Evolutionary conservation across 2,797 vertebrate genomes (phyloP).

Genomic region (Sebastolobus alascanus): DNA sequence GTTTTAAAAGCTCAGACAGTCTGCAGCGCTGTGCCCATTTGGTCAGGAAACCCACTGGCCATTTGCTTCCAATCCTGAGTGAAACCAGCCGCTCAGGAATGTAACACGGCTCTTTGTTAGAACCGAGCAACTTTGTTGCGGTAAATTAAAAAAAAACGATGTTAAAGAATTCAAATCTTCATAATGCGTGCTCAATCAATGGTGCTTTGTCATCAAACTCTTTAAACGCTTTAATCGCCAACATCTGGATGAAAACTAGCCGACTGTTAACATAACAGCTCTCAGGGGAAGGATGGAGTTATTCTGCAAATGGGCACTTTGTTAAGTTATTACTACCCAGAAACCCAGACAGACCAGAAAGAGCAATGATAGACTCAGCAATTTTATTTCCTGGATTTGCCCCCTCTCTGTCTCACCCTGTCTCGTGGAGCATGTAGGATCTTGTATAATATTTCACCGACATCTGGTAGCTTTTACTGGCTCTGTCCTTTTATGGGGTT

Average conservation of each 20-base stretch:
- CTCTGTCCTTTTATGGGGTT: constrained; percentile 70
- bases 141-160: constrained; percentile 25
- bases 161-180: constrained; percentile 40
- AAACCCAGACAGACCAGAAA: constrained; percentile 70
- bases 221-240: constrained; percentile 34
- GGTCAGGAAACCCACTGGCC: constrained; percentile 67
- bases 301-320: constrained; percentile 69
- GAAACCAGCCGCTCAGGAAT: constrained; percentile 65
- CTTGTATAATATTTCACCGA: constrained; percentile 80
- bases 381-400: constrained; percentile 78
- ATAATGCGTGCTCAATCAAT: constrained; percentile 41
- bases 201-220: constrained; percentile 59
- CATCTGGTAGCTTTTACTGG: constrained; percentile 82
- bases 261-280: constrained; percentile 56
- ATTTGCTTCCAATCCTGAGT: constrained; percentile 70
- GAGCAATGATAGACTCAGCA: constrained; percentile 70
- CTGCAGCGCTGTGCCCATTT: constrained; percentile 62
- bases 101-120: constrained; percentile 50
- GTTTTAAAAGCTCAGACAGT: constrained; percentile 23
- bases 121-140: constrained; percentile 30
- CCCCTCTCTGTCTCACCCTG: constrained; percentile 58
- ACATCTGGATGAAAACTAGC: constrained; percentile 67
- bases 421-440: constrained; percentile 72
- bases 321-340: constrained; percentile 62
- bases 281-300: constrained; percentile 57